These are phyloP conservation scores for Ondatra zibethicus DNA, from an alignment of 2,113 vertebrate species.

Conservation along the genomic window DNA sequence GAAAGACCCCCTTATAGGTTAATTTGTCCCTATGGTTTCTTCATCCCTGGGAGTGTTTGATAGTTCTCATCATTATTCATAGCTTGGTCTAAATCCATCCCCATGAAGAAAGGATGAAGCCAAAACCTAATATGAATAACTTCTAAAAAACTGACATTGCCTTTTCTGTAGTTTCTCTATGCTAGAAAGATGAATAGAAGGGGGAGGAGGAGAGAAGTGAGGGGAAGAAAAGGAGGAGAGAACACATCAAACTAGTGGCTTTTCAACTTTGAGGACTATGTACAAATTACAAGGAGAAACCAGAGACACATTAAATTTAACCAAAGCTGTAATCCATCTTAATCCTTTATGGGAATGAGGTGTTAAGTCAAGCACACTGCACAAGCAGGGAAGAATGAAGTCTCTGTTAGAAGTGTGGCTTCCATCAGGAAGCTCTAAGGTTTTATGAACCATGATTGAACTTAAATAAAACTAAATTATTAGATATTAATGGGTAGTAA, in stretches of 20 bases:
- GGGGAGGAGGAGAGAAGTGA: too few relatives aligned
- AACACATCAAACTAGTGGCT: neutral
- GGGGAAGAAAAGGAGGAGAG: neutral
- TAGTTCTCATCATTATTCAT: neutral
- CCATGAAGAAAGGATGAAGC: neutral
- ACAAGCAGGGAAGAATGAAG: neutral
- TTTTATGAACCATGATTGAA: neutral
- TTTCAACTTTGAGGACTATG: neutral
- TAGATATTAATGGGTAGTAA: neutral
- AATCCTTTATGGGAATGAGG: neutral
- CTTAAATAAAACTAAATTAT: conserved; percentile 19
- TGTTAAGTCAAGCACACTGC: neutral
- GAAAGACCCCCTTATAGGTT: neutral
- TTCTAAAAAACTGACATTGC: neutral
- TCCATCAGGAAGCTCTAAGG: neutral
- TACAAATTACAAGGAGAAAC: neutral
- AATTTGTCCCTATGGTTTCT: neutral
- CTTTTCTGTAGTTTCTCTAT: neutral
- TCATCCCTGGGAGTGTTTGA: neutral
- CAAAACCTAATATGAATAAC: neutral
- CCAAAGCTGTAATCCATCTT: neutral
- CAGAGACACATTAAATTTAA: neutral
- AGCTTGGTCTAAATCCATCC: neutral
- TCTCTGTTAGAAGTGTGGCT: neutral
- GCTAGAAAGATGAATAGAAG: neutral